A percentile compares a stretch with the other conserved stretches of the same genome.
Conservation (phyloP, 2,797 vertebrate genomes). For the Esox masquinongy region DNA sequence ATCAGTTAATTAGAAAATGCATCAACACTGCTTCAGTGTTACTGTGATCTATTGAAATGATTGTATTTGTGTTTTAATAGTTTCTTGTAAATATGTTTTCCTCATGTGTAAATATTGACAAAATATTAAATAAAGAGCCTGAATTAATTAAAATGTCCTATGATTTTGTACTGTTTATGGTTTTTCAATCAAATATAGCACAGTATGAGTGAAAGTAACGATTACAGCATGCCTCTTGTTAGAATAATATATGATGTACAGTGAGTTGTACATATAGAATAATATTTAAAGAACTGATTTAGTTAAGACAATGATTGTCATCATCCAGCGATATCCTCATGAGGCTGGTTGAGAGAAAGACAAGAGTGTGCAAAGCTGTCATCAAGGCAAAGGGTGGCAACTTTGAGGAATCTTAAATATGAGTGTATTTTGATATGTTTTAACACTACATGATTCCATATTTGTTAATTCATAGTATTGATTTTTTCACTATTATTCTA, state of each 20-base stretch:
- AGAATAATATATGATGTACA: background rate
- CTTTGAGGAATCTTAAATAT: too few species aligned
- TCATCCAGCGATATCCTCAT: too few species aligned
- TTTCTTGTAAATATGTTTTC: constrained; percentile 32
- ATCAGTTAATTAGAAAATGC: constrained; percentile 1
- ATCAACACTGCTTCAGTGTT: constrained; percentile 1
- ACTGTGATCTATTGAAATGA: constrained; percentile 20
- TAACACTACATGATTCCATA: too few species aligned
- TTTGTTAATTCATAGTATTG: too few species aligned
- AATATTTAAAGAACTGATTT: background rate
- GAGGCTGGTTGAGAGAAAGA: too few species aligned
- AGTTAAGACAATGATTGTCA: background rate
- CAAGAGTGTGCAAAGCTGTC: too few species aligned
- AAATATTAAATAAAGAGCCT: constrained; percentile 17
- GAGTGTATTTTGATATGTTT: too few species aligned
- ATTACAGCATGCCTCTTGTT: background rate
- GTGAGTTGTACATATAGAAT: background rate
- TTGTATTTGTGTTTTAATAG: constrained; percentile 35
- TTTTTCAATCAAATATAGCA: background rate
- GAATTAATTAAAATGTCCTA: constrained; percentile 19
- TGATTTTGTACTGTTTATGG: background rate
- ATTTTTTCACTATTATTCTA: too few species aligned
- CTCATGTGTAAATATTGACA: constrained; percentile 32
- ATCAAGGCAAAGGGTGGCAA: too few species aligned
- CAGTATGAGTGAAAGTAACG: too few species aligned